Evolutionary conservation across 2,113 vertebrate species (phyloP).

Genomic region (Sorex fumeus): DNA sequence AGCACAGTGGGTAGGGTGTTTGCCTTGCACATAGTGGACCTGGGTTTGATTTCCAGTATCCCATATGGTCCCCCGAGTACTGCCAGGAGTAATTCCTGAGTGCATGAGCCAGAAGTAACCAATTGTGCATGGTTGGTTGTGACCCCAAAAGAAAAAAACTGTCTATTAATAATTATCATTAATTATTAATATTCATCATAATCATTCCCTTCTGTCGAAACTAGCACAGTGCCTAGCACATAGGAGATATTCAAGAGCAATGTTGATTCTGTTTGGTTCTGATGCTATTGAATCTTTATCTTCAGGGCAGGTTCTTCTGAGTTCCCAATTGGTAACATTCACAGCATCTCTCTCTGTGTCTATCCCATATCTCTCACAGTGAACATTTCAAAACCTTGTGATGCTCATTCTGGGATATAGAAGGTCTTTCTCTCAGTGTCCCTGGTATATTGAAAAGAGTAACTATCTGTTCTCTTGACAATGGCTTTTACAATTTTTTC

Average conservation of each 20-base stretch:
- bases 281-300: background rate
- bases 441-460: background rate
- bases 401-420: background rate
- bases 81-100: too few relatives aligned
- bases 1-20: too few relatives aligned
- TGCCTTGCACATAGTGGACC: too few relatives aligned
- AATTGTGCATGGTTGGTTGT: too few relatives aligned
- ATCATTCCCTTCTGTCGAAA: too few relatives aligned
- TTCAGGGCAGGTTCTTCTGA: conserved; percentile 25
- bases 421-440: background rate
- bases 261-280: conserved; percentile 43
- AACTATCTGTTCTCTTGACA: background rate
- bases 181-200: too few relatives aligned
- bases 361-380: background rate
- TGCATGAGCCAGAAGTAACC: too few relatives aligned
- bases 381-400: background rate
- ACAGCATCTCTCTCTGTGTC: background rate
- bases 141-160: too few relatives aligned
- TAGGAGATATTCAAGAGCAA: background rate
- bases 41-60: too few relatives aligned
- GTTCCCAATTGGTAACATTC: background rate
- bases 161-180: too few relatives aligned
- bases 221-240: too few relatives aligned
- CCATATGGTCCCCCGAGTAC: too few relatives aligned
- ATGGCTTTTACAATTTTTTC: background rate